Evolutionary conservation across 2,797 vertebrate species (phyloP).

Genomic region (Sparidentex hasta): DNA sequence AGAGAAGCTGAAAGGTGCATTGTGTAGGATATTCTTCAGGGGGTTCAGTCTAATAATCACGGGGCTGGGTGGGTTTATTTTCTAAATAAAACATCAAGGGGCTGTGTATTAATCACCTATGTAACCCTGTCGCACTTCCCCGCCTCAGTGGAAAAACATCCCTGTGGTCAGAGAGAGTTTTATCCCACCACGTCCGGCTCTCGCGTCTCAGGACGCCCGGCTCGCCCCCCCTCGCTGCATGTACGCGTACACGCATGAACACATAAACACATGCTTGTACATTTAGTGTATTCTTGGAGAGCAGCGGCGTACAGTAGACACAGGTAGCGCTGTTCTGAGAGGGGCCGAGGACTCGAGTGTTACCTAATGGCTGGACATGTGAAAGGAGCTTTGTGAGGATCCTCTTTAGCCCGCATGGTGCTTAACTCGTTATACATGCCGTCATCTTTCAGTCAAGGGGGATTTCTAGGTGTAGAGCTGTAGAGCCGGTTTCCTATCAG

Average conservation of each 20-base stretch:
- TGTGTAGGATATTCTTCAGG: slow-evolving; percentile 77
- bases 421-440: slow-evolving; percentile 42
- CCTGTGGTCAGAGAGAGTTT: slow-evolving; percentile 64
- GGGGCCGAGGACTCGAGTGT: slow-evolving; percentile 53
- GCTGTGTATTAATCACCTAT: slow-evolving; percentile 75
- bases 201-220: slow-evolving; percentile 49
- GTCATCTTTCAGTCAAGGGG: slow-evolving; percentile 44
- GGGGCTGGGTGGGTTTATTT: slow-evolving; percentile 70
- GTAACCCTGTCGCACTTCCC: slow-evolving; percentile 66
- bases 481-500: slow-evolving; percentile 17
- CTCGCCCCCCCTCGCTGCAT: slow-evolving; percentile 28
- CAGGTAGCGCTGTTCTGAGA: slow-evolving; percentile 71
- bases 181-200: slow-evolving; percentile 57
- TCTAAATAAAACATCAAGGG: slow-evolving; percentile 80
- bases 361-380: slow-evolving; percentile 69
- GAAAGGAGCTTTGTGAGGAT: slow-evolving; percentile 79
- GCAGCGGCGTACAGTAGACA: slow-evolving; percentile 45
- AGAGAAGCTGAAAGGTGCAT: slow-evolving; percentile 77
- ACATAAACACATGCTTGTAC: slow-evolving; percentile 61
- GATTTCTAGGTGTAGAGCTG: slow-evolving; percentile 34
- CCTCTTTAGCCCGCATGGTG: slow-evolving; percentile 38
- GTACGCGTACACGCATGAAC: slow-evolving; percentile 52
- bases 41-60: slow-evolving; percentile 75
- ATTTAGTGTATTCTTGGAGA: slow-evolving; percentile 41
- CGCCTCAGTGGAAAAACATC: slow-evolving; percentile 70